Base-by-base conservation (phyloP, 2,113 vertebrate species). In the Ariopsis seemanni region DNA sequence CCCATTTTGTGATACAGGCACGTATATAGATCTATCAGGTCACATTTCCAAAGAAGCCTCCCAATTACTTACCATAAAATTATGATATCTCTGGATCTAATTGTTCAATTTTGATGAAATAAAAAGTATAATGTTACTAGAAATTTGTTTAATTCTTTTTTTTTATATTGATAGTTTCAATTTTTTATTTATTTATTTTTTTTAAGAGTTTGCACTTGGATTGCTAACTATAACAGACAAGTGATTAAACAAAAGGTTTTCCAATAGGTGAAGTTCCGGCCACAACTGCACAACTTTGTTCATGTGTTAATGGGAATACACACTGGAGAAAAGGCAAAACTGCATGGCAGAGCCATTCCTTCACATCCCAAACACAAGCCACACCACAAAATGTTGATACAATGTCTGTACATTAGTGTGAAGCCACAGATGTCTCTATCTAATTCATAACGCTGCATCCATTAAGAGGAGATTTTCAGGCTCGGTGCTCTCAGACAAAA, bases 381-480 rank as follows among this genome's bases (percentile, higher is more conserved):
- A 87, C 84, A 79, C 30, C 17, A 85, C 55, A 82, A 34, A 30
- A 18, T n/a, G 34, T 52, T 22, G 82, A 90, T 86, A 67, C 85
- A 89, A 91, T 86, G 90, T 78, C 81, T 63, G 67, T 90, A 82
- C 91, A 90, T 89, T 89, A 90, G 81, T 82, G 67, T 93, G 42
- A 91, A 91, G 91, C 88, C 89, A 90, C 85, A 62, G 85, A 81
- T 25, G 69, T 75, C 75, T 78, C 72, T 18, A 83, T 75, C 53
- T 53, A 69, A 94, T 93, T 94, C 92, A 92, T 91, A 90, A 92
- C 77, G 88, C 88, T 82, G 79, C 74, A 77, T 86, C 91, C 91
- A 94, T 94, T 94, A 89, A 95, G 93, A 92, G 89, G 91, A 75
- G 83, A 92, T 93, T 93, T 92, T 87, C 93, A 92, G 93, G 91